Evolutionary conservation across 2,113 vertebrate genomes (phyloP).

Genomic region (Rissa tridactyla): DNA sequence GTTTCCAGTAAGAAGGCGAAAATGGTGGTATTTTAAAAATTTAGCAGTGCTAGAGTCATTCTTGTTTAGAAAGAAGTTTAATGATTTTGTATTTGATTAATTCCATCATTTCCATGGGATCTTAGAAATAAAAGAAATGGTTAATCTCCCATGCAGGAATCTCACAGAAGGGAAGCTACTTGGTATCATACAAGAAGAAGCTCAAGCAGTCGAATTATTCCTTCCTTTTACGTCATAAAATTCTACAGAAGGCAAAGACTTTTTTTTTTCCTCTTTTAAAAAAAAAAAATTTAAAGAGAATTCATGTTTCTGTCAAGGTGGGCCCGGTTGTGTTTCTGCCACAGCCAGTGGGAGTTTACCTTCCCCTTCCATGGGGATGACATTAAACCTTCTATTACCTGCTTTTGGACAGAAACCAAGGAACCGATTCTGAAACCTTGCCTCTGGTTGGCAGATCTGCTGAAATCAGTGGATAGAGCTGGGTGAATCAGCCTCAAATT

Average conservation of each 20-base stretch:
- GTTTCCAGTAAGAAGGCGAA: neutral
- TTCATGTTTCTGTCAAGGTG: neutral
- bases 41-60: constrained; percentile 7
- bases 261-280: no score
- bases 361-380: accelerated
- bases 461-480: neutral
- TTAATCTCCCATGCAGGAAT: neutral
- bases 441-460: neutral
- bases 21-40: neutral
- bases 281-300: neutral
- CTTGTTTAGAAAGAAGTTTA: constrained; percentile 42
- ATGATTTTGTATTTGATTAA: constrained; percentile 52
- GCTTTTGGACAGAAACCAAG: neutral
- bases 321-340: neutral
- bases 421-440: neutral
- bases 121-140: constrained; percentile 38
- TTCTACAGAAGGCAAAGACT: neutral
- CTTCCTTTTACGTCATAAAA: neutral
- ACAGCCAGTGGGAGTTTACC: neutral
- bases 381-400: neutral
- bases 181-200: neutral
- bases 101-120: constrained; percentile 4
- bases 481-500: neutral
- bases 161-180: neutral
- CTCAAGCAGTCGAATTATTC: neutral